These are phyloP conservation scores for Drosophila repletoides DNA, from an alignment of 1,140 invertebrate genomes.

Conservation along the genomic window DNA sequence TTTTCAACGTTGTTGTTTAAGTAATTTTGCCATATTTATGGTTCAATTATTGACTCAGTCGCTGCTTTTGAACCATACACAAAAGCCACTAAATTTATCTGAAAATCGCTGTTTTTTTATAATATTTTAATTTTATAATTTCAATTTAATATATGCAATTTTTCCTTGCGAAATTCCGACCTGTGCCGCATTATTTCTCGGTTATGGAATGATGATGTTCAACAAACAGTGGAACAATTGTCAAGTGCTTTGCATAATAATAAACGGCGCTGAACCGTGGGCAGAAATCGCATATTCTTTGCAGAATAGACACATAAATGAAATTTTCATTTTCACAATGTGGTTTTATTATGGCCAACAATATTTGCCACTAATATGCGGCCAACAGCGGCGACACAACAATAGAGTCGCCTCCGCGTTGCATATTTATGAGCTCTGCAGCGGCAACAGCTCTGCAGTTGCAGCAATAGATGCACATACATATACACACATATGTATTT, in stretches of 20 bases:
- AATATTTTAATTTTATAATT: background rate
- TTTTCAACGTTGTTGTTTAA: no score
- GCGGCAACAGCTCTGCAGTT: constrained; percentile 28
- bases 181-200: background rate
- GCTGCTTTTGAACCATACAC: no score
- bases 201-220: background rate
- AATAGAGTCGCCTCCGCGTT: constrained; percentile 50
- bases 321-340: constrained; percentile 55
- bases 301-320: constrained; percentile 33
- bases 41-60: no score
- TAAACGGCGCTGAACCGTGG: background rate
- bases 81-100: no score
- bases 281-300: constrained; percentile 23
- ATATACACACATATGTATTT: constrained; percentile 2
- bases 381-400: constrained; percentile 37
- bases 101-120: no score
- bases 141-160: background rate
- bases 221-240: constrained; percentile 10
- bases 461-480: constrained; percentile 21
- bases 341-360: constrained; percentile 51
- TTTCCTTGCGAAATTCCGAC: background rate
- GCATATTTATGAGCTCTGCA: constrained; percentile 68
- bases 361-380: constrained; percentile 77
- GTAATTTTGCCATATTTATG: no score
- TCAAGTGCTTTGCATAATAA: constrained; percentile 30